Evolutionary conservation across 1,140 invertebrate species (phyloP).

Genomic region (Drosophila sucinea): DNA sequence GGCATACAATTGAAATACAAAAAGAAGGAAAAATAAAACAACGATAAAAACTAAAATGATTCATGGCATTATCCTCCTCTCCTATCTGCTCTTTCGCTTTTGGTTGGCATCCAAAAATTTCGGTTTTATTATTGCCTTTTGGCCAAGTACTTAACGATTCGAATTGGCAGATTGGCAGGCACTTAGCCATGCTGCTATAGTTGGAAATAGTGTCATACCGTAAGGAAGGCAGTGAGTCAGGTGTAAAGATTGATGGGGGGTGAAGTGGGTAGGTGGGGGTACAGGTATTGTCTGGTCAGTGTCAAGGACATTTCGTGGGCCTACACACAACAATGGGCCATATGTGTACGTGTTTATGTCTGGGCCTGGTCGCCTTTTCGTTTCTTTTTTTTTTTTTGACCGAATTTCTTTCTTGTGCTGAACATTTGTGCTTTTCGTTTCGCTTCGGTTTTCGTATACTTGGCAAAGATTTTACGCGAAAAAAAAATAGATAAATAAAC

Average conservation of each 20-base stretch:
- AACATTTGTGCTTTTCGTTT: conserved; percentile 27
- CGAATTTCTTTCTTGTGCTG: conserved; percentile 64
- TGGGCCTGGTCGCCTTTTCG: conserved; percentile 25
- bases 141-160: conserved; percentile 42
- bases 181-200: conserved; percentile 20
- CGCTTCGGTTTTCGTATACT: conserved; percentile 39
- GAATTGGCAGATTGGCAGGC: conserved; percentile 58
- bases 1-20: conserved; percentile 27
- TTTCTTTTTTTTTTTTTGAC: neutral
- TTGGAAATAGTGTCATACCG: conserved; percentile 6
- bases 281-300: conserved; percentile 56
- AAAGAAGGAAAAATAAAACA: neutral
- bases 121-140: conserved; percentile 39
- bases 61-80: conserved; percentile 2
- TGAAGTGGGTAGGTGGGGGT: neutral
- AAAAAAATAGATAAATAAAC: conserved; percentile 78
- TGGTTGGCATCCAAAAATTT: conserved; percentile 53
- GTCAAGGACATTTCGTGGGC: conserved; percentile 62
- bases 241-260: neutral
- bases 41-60: neutral
- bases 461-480: conserved; percentile 59
- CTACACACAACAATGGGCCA: conserved; percentile 18
- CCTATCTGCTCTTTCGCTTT: conserved; percentile 30
- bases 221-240: neutral
- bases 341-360: conserved; percentile 59